These are phyloP conservation scores for Gnathonemus longibarbis DNA, from an alignment of 2,113 vertebrate species.

Conservation along the genomic window DNA sequence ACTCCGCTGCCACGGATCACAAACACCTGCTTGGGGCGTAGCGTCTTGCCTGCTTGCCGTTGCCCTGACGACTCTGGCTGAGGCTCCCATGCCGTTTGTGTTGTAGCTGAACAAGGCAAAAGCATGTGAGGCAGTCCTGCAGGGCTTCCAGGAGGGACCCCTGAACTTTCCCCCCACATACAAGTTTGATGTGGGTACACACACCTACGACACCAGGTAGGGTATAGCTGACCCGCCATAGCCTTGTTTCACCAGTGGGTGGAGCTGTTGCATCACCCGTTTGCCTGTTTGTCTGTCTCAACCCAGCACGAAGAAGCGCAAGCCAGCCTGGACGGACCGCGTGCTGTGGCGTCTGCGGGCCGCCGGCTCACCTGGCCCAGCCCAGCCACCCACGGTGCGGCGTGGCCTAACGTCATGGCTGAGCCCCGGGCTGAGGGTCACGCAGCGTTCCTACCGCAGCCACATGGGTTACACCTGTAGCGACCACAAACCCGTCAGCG, in stretches of 20 bases:
- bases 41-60: background rate
- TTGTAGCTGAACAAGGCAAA: slow-evolving; percentile 91
- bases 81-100: background rate
- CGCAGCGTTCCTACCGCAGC: slow-evolving; percentile 79
- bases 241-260: background rate
- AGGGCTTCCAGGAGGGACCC: slow-evolving; percentile 83
- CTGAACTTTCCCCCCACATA: slow-evolving; percentile 92
- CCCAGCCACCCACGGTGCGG: slow-evolving; percentile 61
- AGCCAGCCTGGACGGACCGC: slow-evolving; percentile 96
- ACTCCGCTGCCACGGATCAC: background rate
- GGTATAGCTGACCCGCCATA: background rate
- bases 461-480: slow-evolving; percentile 91
- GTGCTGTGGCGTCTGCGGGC: slow-evolving; percentile 90
- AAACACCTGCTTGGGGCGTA: background rate
- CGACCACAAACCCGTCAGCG: slow-evolving; percentile 91
- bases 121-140: slow-evolving; percentile 78
- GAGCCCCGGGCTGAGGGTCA: slow-evolving; percentile 67
- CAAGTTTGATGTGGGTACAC: slow-evolving; percentile 95
- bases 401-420: slow-evolving; percentile 58
- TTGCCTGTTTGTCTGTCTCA: background rate
- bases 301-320: slow-evolving; percentile 84
- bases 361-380: slow-evolving; percentile 58
- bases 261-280: background rate
- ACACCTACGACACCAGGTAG: slow-evolving; percentile 94
- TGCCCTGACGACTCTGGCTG: slow-evolving; percentile 6